phyloP scores from a whole-genome alignment of 2,888 invertebrate species.

The Tiphia femorata region DNA sequence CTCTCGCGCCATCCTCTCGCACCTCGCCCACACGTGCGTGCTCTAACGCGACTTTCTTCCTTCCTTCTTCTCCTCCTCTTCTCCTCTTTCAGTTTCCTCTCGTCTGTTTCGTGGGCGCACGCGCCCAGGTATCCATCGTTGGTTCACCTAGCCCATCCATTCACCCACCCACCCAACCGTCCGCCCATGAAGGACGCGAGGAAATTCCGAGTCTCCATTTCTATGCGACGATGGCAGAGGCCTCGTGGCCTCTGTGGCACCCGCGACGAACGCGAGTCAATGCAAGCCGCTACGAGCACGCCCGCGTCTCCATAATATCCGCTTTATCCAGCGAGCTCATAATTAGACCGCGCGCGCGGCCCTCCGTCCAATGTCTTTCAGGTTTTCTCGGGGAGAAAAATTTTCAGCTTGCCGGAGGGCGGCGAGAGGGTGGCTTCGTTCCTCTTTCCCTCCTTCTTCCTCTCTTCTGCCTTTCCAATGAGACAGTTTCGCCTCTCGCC shows the following conservation, averaged over 20 bases:
- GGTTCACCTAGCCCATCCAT: no score
- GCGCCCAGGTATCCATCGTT: no score
- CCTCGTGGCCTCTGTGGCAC: conserved; percentile 11
- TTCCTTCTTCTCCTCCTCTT: not conserved
- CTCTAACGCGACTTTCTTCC: no score
- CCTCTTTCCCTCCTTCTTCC: not conserved
- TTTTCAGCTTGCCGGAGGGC: conserved; percentile 28
- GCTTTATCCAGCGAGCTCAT: conserved; percentile 48
- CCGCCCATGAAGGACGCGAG: conserved; percentile 31
- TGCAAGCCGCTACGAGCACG: conserved; percentile 36
- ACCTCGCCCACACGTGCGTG: no score
- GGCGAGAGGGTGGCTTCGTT: not conserved
- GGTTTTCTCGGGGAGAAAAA: conserved; percentile 45
- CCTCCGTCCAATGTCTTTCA: conserved; percentile 52
- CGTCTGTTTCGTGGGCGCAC: no score
- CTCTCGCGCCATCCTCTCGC: no score
- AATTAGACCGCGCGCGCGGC: conserved; percentile 54
- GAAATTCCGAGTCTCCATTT: conserved; percentile 52
- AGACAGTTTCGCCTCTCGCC: not conserved
- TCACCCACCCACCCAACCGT: no score
- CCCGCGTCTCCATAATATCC: conserved; percentile 39
- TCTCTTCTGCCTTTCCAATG: not conserved
- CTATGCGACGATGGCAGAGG: conserved; percentile 33
- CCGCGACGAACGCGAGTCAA: no score
- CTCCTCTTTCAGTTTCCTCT: conserved; percentile 2